Conservation (phyloP, 2,888 invertebrate species). For the Epinotia ramella region DNA sequence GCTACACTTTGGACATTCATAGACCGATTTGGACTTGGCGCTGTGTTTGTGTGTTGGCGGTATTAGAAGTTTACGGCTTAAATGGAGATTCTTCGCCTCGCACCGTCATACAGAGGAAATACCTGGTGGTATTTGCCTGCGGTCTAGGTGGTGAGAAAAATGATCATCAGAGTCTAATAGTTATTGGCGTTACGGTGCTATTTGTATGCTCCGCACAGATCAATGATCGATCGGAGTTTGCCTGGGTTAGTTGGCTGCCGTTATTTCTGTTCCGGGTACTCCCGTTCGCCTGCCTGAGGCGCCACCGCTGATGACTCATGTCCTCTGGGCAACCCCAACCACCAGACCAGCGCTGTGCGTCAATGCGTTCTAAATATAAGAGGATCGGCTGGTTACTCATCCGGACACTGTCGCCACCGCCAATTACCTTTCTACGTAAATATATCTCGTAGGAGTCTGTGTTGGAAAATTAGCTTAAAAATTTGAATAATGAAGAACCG, state of each 20-base stretch:
- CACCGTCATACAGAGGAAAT: too few species aligned
- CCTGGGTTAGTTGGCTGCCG: conserved; percentile 32
- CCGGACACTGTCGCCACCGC: conserved; percentile 36
- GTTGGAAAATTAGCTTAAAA: not conserved
- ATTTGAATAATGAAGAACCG: not conserved
- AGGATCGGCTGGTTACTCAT: conserved; percentile 44
- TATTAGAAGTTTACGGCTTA: too few species aligned
- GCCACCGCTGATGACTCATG: conserved; percentile 35
- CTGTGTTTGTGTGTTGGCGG: too few species aligned
- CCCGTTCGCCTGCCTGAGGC: conserved; percentile 6
- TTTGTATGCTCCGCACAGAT: conserved; percentile 24
- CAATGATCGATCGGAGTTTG: conserved; percentile 34
- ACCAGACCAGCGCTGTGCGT: conserved; percentile 58
- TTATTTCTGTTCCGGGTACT: conserved; percentile 40
- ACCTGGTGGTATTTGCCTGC: too few species aligned
- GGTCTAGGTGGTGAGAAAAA: not conserved
- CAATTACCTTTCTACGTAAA: conserved; percentile 1
- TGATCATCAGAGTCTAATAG: not conserved
- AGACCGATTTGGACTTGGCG: too few species aligned
- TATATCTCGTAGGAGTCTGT: not conserved
- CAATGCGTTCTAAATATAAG: conserved; percentile 63
- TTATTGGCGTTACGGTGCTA: conserved; percentile 10
- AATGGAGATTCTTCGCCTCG: too few species aligned
- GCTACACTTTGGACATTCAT: too few species aligned
- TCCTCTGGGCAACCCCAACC: conserved; percentile 58